A percentile compares a stretch with the other conserved stretches of the same genome.
These are phyloP conservation scores for Lepidothrix coronata DNA, from an alignment of 2,113 vertebrate genomes.

Conservation along the genomic window DNA sequence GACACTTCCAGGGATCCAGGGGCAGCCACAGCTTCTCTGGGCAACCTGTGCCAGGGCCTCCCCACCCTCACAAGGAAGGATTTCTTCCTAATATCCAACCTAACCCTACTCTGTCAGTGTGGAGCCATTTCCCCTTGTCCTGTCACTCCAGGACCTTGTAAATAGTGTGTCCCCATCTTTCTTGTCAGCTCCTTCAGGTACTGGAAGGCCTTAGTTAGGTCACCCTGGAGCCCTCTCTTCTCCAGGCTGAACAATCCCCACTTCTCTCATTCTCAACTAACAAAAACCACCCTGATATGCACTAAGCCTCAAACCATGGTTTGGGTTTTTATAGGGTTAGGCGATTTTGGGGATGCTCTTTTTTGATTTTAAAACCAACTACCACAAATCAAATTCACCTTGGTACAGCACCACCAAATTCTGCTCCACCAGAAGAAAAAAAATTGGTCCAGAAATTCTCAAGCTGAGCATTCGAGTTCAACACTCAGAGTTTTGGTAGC, in stretches of 20 bases:
- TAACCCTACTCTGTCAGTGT: not conserved
- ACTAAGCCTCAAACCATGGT: not conserved
- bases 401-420: not conserved
- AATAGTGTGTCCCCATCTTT: not conserved
- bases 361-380: not conserved
- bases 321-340: not conserved
- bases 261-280: not conserved
- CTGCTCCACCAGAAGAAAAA: not conserved
- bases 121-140: not conserved
- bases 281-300: not conserved
- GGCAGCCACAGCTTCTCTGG: not conserved
- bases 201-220: not conserved
- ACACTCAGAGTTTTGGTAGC: slow-evolving; percentile 25
- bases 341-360: not conserved
- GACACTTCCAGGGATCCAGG: not conserved
- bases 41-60: not conserved
- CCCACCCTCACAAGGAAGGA: not conserved
- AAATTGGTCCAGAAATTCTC: not conserved
- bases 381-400: not conserved
- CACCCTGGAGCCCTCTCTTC: not conserved
- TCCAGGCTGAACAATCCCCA: not conserved
- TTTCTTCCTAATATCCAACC: not conserved
- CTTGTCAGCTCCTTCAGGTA: not conserved
- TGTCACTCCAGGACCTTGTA: not conserved
- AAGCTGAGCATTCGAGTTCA: not conserved